Conservation (phyloP, 2,113 vertebrate species). For the Philantomba maxwellii region DNA sequence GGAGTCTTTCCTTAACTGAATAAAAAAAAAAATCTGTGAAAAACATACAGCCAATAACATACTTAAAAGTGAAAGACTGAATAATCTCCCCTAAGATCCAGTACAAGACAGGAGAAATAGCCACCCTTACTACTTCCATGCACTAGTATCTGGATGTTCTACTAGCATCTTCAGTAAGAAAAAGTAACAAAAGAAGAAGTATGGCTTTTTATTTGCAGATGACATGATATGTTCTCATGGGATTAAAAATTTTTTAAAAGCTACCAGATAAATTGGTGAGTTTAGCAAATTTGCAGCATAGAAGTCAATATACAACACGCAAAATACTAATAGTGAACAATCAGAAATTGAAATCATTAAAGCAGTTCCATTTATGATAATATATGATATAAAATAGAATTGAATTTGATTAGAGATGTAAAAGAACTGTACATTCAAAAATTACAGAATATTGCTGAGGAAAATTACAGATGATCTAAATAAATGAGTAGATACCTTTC, state of each 20-base stretch:
- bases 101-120: not conserved
- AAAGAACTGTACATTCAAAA: not conserved
- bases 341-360: conserved; percentile 3
- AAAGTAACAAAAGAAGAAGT: not conserved
- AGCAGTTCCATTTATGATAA: not conserved
- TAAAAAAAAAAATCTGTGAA: not conserved
- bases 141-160: not conserved
- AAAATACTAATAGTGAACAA: not conserved
- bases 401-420: not conserved
- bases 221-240: not conserved
- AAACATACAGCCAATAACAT: not conserved
- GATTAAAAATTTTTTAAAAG: not conserved
- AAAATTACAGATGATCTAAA: not conserved
- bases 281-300: not conserved
- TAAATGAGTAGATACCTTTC: not conserved
- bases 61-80: not conserved
- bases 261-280: not conserved
- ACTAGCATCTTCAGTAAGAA: not conserved
- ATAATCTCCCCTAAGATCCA: not conserved
- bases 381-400: not conserved
- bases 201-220: not conserved
- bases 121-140: not conserved
- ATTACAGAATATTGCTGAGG: not conserved
- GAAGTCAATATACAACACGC: not conserved
- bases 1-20: not conserved